These are phyloP conservation scores for Nixonia krombeini DNA, from an alignment of 1,140 invertebrate species.

Conservation along the genomic window DNA sequence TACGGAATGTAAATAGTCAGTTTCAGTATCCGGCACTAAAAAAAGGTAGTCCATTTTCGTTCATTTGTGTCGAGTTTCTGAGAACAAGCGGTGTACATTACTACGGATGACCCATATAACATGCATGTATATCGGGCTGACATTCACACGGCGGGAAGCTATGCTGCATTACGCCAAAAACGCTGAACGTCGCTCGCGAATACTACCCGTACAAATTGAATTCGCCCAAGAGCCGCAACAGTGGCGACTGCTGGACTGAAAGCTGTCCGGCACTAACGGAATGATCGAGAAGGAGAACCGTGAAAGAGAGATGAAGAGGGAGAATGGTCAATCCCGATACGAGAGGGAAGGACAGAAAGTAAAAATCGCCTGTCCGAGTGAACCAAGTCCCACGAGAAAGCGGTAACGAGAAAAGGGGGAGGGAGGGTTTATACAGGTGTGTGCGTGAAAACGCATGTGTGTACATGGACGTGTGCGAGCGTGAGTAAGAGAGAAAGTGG, in stretches of 20 bases:
- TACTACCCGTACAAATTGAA: conserved; percentile 56
- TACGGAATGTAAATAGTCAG: no score
- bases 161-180: conserved; percentile 4
- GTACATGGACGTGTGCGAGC: no score
- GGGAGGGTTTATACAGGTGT: no score
- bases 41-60: no score
- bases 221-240: conserved; percentile 17
- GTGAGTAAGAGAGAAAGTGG: neutral
- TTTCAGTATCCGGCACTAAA: no score
- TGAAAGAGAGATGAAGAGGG: neutral
- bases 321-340: conserved; percentile 9
- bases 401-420: conserved; percentile 4
- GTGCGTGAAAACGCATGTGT: no score
- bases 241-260: conserved; percentile 9
- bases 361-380: conserved; percentile 3
- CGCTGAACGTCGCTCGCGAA: conserved; percentile 11
- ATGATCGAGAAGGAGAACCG: conserved; percentile 3
- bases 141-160: neutral
- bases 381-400: conserved; percentile 8
- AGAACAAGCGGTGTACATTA: no score
- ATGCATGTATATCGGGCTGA: neutral
- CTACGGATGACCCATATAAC: no score
- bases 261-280: conserved; percentile 20
- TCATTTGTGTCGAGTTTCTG: no score
- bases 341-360: neutral